These are phyloP conservation scores for Acrocyrtus sp. DNA, from an alignment of 2,888 invertebrate genomes.

Conservation along the genomic window DNA sequence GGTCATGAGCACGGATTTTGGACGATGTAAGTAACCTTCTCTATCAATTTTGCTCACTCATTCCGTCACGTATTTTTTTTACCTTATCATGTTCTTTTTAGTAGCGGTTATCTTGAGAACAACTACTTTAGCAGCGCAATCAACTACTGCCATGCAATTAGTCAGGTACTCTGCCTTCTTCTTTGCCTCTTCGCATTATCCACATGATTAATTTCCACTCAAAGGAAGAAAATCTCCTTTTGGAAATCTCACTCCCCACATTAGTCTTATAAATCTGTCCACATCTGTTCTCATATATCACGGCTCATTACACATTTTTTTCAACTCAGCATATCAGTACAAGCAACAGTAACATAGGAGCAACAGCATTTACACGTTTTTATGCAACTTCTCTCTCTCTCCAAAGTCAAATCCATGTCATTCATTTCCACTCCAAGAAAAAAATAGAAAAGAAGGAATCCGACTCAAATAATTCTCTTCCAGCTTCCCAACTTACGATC, in stretches of 20 bases:
- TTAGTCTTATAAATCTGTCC: slow-evolving; percentile 16
- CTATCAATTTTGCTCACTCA: too few species aligned
- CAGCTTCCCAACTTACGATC: neutral
- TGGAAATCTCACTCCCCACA: neutral
- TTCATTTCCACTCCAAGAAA: neutral
- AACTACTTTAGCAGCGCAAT: too few species aligned
- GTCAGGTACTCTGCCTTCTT: neutral
- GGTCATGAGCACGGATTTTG: slow-evolving; percentile 56
- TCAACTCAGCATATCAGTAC: neutral
- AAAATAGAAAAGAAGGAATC: neutral
- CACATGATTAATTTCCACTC: neutral
- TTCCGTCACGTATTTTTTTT: neutral
- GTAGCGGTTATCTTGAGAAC: neutral
- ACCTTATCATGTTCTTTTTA: neutral
- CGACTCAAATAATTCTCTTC: neutral
- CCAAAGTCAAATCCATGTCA: neutral
- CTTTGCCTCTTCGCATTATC: neutral
- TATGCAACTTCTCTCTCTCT: neutral
- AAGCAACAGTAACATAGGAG: neutral
- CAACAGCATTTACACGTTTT: neutral
- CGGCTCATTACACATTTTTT: slow-evolving; percentile 21
- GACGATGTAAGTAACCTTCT: slow-evolving; percentile 32
- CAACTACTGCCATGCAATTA: neutral
- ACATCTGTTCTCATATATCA: slow-evolving; percentile 27
- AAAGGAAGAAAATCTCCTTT: too few species aligned